Evolutionary conservation across 2,888 invertebrate species (phyloP), one percentile per base, ranked within the genome.

Genomic region (Pheosia tremula): DNA sequence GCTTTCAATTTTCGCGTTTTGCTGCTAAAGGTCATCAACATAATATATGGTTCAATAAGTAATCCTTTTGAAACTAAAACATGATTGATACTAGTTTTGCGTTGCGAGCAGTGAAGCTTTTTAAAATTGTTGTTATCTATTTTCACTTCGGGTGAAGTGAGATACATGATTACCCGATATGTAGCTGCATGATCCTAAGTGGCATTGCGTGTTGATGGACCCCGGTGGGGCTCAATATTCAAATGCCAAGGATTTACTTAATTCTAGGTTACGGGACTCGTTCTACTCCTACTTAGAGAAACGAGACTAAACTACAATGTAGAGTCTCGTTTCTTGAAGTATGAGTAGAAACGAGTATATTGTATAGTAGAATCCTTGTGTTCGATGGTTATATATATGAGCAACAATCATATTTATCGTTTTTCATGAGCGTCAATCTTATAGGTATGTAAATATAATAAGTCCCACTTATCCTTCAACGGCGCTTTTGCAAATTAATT

Each of bases 201-300:
- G 68, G 58, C 49, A 43, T 71, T 75, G 78, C 81, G 74, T 78
- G 79, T 62, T 69, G 66, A 65, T 63, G 69, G 68, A 69, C 73
- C 69, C 75, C 74, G 69, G 80, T 66, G 66, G 59, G 59, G 68
- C 58, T 61, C 24, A 24, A 66, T 61, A 60, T 61, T 59, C 58
- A 62, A 68, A 71, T 67, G 64, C 67, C 64, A 71, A 71, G 68
- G 79, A 71, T 73, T 66, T 59, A 67, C 67, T 67, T 78, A 74
- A 74, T 78, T 56, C 53, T 49, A 65, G 66, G 63, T 62, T 64
- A 57, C 36, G 49, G 53, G 5, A 11, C 13, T n/a, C 43, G 56
- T 54, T 72, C 59, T 39, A 59, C 64, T 65, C 64, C 62, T 37
- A 59, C 11, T 10, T 53, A 68, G 37, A 60, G 13, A 41, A 70